Evolutionary conservation across 2,113 vertebrate genomes (phyloP), one percentile per base, ranked within the genome.

Genomic region (Brachyhypopomus occidentalis): DNA sequence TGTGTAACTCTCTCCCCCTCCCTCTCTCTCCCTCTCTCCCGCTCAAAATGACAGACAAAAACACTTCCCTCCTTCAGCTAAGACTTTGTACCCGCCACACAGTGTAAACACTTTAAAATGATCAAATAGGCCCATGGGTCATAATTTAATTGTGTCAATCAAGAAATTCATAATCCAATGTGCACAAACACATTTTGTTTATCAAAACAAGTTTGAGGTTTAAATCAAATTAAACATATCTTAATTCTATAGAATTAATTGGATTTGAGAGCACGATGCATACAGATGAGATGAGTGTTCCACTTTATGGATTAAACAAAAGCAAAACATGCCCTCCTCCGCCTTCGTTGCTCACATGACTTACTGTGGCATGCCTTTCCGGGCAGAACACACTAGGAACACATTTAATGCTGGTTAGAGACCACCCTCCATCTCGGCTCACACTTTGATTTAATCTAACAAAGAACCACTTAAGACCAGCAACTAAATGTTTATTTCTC

Each of bases 151-250:
- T 72, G 38, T 78, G 72, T 59, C 71, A 78, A 52, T 81, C 25
- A 78, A 77, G 69, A 20, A 79, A 71, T 79, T 82, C 72, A 48
- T 55, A 45, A 71, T 56, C 55, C 64, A 81, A 25, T 75, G 62
- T 56, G 38, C 41, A 64, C 14, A 14, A 19, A 72, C 55, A 80
- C 62, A 70, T 70, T 25, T 74, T 60, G 25, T 77, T 81, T 72
- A 60, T 27, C 48, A 4, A 56, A 56, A 74, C 64, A 25, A 72
- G 34, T 80, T 67, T n/a, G 20, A 23, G 36, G 25, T 41, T 75
- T 82, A 12, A 79, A 84, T 78, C n/a, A 52, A 84, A 74, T 78
- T 55, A 71, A 79, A 52, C 64, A 78, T 38, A 75, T 84, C 56
- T 70, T 36, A 67, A 70, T 23, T 78, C 38, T 63, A 74, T 48